Evolutionary conservation across 2,888 invertebrate species (phyloP).

Genomic region (Troides oblongomaculatus): DNA sequence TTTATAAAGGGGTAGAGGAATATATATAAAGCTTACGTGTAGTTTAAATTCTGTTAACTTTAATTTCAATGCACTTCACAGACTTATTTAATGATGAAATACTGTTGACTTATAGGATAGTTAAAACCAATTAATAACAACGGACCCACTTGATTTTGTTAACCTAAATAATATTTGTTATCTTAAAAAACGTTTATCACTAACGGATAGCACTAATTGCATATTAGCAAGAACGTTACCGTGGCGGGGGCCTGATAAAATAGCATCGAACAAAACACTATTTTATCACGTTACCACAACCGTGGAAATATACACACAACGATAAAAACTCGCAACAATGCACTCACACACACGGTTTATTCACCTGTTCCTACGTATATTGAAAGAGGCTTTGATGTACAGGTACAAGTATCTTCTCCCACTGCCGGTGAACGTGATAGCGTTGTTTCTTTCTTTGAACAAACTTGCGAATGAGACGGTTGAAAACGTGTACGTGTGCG

Average conservation of each 20-base stretch:
- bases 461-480: constrained; percentile 47
- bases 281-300: constrained; percentile 69
- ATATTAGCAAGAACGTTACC: constrained; percentile 49
- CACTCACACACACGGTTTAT: constrained; percentile 64
- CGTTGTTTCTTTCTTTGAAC: constrained; percentile 45
- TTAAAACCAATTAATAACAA: neutral
- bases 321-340: constrained; percentile 42
- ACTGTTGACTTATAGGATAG: neutral
- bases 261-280: constrained; percentile 63
- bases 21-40: neutral
- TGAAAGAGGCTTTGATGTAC: constrained; percentile 65
- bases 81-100: neutral
- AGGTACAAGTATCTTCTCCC: constrained; percentile 70
- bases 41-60: neutral
- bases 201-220: constrained; percentile 49
- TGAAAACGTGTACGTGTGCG: constrained; percentile 37
- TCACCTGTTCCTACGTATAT: constrained; percentile 74
- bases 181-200: constrained; percentile 42
- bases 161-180: constrained; percentile 33
- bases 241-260: constrained; percentile 51
- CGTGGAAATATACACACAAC: constrained; percentile 62
- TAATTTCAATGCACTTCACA: neutral
- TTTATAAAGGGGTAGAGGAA: neutral
- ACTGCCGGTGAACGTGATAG: constrained; percentile 52
- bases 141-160: constrained; percentile 17